Evolutionary conservation across 2,888 invertebrate species (phyloP).

Genomic region (Epinotia nisella): DNA sequence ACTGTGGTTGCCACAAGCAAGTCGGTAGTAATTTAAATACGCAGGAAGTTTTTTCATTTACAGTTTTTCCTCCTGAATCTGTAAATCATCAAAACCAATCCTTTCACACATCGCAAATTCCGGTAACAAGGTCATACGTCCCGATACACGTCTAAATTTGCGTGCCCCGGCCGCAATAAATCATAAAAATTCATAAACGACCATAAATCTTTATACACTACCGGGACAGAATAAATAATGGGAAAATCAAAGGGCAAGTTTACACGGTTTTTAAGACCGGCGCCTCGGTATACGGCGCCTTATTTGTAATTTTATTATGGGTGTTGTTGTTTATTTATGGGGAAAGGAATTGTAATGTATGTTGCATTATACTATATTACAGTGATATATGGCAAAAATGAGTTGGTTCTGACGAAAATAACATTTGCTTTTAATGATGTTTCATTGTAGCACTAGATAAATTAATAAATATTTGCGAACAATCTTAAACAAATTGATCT

Average conservation of each 20-base stretch:
- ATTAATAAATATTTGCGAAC: no score
- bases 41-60: no score
- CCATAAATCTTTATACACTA: constrained; percentile 41
- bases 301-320: constrained; percentile 33
- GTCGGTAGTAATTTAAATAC: no score
- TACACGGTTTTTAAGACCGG: constrained; percentile 22
- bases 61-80: background rate
- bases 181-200: constrained; percentile 44
- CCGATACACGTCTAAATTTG: constrained; percentile 35
- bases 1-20: no score
- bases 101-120: constrained; percentile 34
- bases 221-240: constrained; percentile 41
- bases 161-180: constrained; percentile 26
- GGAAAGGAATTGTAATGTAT: constrained; percentile 1
- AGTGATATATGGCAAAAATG: background rate
- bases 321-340: constrained; percentile 29
- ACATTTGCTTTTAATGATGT: no score
- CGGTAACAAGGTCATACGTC: constrained; percentile 36
- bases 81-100: constrained; percentile 34
- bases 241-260: constrained; percentile 40
- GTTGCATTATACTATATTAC: no score
- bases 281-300: constrained; percentile 9
- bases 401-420: background rate
- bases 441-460: no score
- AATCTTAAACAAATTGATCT: no score